These are phyloP conservation scores for Crioceris asparagi DNA, from an alignment of 2,888 invertebrate species.

Conservation along the genomic window DNA sequence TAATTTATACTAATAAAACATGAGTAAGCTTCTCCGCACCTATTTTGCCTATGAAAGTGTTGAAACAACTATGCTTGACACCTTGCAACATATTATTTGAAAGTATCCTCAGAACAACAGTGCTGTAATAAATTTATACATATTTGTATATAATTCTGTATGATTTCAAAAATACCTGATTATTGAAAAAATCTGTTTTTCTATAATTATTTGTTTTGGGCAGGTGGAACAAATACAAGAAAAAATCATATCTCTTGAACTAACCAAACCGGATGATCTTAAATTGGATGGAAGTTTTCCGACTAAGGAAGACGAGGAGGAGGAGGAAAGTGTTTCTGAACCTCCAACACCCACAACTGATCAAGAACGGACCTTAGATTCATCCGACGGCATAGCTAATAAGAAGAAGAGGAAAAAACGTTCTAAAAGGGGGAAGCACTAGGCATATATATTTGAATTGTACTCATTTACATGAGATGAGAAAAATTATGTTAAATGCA, in stretches of 20 bases:
- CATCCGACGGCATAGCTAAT: conserved; percentile 35
- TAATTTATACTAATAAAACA: too few species aligned
- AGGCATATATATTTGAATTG: conserved; percentile 12
- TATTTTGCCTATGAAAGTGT: too few species aligned
- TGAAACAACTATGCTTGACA: too few species aligned
- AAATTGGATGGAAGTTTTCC: conserved; percentile 14
- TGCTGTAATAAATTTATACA: too few species aligned
- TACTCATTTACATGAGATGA: conserved; percentile 2
- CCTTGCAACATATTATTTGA: too few species aligned
- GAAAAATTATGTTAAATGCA: too few species aligned
- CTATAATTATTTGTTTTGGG: background rate
- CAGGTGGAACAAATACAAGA: conserved; percentile 86
- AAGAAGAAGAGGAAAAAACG: conserved; percentile 43
- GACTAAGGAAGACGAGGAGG: conserved; percentile 38
- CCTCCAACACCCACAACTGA: conserved; percentile 45
- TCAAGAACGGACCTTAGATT: conserved; percentile 38
- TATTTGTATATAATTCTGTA: too few species aligned
- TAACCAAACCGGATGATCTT: conserved; percentile 44
- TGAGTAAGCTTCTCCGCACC: too few species aligned
- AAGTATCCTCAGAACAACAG: too few species aligned
- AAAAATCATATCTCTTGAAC: conserved; percentile 81
- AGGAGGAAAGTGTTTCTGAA: conserved; percentile 41
- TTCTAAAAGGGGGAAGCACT: conserved; percentile 44
- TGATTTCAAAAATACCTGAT: too few species aligned
- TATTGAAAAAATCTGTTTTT: too few species aligned